Evolutionary conservation across 2,797 vertebrate genomes (phyloP).

Genomic region (Peromyscus aztecus): DNA sequence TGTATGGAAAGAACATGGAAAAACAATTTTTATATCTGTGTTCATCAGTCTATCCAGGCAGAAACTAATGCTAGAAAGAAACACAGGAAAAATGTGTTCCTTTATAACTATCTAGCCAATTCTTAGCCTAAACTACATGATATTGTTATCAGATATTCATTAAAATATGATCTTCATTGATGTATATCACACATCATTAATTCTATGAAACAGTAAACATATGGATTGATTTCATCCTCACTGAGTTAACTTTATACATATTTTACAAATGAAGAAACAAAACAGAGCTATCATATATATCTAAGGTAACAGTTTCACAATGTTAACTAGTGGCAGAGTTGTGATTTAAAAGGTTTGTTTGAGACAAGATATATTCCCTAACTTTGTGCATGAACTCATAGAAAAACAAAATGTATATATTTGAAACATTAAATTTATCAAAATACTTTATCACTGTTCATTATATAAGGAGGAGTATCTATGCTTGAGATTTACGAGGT

Average conservation of each 20-base stretch:
- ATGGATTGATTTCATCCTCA: slow-evolving; percentile 47
- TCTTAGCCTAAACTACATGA: neutral
- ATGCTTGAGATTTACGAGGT: neutral
- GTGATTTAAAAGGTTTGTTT: slow-evolving; percentile 28
- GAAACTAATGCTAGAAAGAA: slow-evolving; percentile 55
- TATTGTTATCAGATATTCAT: neutral
- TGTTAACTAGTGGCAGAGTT: neutral
- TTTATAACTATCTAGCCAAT: neutral
- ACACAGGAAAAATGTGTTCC: neutral
- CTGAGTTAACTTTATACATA: neutral
- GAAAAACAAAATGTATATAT: slow-evolving; percentile 21
- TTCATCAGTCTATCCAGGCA: slow-evolving; percentile 35
- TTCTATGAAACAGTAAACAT: neutral
- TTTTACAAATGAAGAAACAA: slow-evolving; percentile 51
- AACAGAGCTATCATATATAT: neutral
- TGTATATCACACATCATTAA: slow-evolving; percentile 43
- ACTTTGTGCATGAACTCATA: neutral
- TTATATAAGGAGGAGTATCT: neutral
- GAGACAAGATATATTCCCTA: neutral
- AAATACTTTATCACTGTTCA: slow-evolving; percentile 12
- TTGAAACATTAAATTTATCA: slow-evolving; percentile 34
- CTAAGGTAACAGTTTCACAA: neutral
- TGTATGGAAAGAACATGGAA: neutral
- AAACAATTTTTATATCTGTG: slow-evolving; percentile 37
- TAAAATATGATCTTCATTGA: slow-evolving; percentile 9